Percentiles rank a stretch among this genome's conserved stretches.
Evolutionary conservation across 2,113 vertebrate species (phyloP).

Genomic region (Etheostoma cragini): DNA sequence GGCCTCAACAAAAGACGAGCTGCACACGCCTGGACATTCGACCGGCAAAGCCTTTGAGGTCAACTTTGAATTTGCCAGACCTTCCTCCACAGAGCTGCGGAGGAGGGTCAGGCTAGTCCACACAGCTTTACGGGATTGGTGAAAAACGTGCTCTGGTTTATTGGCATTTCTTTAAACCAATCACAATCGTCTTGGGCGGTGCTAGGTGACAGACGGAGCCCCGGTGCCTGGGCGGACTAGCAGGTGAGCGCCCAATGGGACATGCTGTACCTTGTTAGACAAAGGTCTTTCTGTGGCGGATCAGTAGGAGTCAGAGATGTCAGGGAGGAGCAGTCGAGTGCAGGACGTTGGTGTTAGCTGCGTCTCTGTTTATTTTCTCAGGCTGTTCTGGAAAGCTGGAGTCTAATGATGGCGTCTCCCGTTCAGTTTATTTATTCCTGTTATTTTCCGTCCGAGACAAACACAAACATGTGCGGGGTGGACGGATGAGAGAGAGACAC

Average conservation of each 20-base stretch:
- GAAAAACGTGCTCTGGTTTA: too few relatives aligned
- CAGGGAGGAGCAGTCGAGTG: constrained; percentile 3
- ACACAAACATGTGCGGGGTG: constrained; percentile 25
- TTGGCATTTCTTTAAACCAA: too few relatives aligned
- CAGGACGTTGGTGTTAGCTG: background rate
- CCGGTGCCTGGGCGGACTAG: too few relatives aligned
- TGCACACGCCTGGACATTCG: background rate
- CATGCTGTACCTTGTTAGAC: too few relatives aligned
- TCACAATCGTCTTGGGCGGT: too few relatives aligned
- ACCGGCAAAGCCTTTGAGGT: too few relatives aligned
- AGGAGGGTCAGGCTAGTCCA: too few relatives aligned
- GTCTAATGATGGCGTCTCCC: constrained; percentile 62
- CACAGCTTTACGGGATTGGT: too few relatives aligned
- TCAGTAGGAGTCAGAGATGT: background rate
- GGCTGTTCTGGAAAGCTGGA: constrained; percentile 51
- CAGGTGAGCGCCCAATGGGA: too few relatives aligned
- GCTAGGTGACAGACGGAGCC: too few relatives aligned
- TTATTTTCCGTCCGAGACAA: constrained; percentile 71
- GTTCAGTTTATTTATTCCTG: constrained; percentile 79
- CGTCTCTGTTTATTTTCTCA: constrained; percentile 74
- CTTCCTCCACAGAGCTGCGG: background rate
- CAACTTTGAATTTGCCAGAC: background rate
- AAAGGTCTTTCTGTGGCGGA: too few relatives aligned
- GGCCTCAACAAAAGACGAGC: background rate
- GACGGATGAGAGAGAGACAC: background rate